These are phyloP conservation scores for Chaenogobius annularis DNA, from an alignment of 2,113 vertebrate species.

Conservation along the genomic window DNA sequence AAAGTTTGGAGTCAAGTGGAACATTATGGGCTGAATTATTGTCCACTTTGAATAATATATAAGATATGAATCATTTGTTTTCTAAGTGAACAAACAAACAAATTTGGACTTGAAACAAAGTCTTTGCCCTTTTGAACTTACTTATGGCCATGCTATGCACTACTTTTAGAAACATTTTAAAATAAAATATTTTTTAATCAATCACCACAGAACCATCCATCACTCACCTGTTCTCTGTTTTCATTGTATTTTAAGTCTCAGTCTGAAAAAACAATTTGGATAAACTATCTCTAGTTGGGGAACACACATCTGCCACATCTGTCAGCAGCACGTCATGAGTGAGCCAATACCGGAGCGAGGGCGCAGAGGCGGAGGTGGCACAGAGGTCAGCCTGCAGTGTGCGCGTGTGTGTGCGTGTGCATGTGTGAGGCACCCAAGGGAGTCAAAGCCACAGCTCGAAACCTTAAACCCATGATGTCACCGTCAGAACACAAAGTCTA, in stretches of 20 bases:
- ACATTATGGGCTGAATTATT: not conserved
- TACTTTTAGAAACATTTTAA: not conserved
- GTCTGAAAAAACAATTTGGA: conserved; percentile 29
- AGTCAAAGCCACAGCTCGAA: conserved; percentile 60
- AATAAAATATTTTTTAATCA: not conserved
- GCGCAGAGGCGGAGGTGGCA: conserved; percentile 47
- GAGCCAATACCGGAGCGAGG: conserved; percentile 53
- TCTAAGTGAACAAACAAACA: not conserved
- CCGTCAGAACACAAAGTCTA: conserved; percentile 57
- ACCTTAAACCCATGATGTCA: conserved; percentile 74
- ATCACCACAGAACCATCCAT: not conserved
- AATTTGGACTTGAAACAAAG: too few relatives aligned
- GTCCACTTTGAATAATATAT: not conserved
- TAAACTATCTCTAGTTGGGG: conserved; percentile 28
- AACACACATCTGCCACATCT: conserved; percentile 66
- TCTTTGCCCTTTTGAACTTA: not conserved
- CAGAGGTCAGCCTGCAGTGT: conserved; percentile 50
- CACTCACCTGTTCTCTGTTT: not conserved
- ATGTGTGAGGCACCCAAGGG: conserved; percentile 40
- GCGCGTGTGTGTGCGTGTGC: not conserved
- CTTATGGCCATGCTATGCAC: too few relatives aligned
- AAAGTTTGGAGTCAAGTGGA: not conserved
- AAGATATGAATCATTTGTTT: too few relatives aligned
- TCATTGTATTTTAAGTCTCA: conserved; percentile 5
- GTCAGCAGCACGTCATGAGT: conserved; percentile 60